Conservation (phyloP, 2,797 vertebrate species). For the Pitangus sulphuratus region DNA sequence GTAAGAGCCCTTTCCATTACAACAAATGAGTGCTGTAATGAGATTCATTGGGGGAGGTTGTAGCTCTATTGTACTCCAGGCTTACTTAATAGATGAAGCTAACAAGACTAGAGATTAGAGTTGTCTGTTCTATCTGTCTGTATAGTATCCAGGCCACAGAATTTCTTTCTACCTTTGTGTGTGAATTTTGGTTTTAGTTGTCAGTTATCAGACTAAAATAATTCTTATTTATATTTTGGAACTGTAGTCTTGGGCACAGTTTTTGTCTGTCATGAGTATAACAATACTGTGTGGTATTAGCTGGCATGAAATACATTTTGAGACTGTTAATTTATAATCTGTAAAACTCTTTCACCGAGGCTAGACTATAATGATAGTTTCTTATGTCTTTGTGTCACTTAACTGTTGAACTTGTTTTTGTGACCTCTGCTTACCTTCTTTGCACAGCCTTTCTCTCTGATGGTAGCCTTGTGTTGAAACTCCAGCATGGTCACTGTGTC, state of each 20-base stretch:
- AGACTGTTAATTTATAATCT: background rate
- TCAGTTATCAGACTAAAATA: background rate
- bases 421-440: background rate
- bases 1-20: conserved; percentile 25
- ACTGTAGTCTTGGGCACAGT: background rate
- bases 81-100: conserved; percentile 25
- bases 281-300: background rate
- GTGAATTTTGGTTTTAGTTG: background rate
- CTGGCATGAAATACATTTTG: background rate
- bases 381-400: conserved; percentile 19
- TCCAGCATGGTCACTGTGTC: background rate
- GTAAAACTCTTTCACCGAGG: background rate
- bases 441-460: background rate
- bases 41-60: conserved; percentile 28
- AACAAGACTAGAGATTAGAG: conserved; percentile 25
- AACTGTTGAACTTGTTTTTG: conserved; percentile 25
- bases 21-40: conserved; percentile 14
- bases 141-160: background rate
- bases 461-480: background rate
- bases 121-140: background rate
- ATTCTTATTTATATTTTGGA: background rate
- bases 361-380: background rate
- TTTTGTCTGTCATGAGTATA: background rate
- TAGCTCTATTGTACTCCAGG: conserved; percentile 29
- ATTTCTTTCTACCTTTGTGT: background rate